Conservation (phyloP, 2,797 vertebrate genomes). For the Dendrocincla tyrannina region DNA sequence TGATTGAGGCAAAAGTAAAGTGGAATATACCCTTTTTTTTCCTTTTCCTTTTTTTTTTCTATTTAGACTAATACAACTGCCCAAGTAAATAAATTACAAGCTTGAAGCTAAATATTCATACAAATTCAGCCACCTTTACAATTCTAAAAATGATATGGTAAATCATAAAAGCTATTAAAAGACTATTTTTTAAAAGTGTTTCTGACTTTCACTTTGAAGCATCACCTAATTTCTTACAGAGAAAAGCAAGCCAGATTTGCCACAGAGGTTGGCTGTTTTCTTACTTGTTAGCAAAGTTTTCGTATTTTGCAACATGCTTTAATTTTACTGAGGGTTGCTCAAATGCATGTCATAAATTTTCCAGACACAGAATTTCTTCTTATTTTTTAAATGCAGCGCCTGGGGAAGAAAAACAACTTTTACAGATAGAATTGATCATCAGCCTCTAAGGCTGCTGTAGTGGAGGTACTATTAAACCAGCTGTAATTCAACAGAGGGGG, state of each 20-base stretch:
- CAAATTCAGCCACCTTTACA: neutral
- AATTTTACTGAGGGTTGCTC: neutral
- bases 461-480: neutral
- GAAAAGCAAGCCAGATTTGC: neutral
- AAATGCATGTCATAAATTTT: neutral
- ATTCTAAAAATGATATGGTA: neutral
- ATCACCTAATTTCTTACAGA: neutral
- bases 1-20: neutral
- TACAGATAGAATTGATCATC: slow-evolving; percentile 31
- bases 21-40: fast-evolving
- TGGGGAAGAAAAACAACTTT: slow-evolving; percentile 9
- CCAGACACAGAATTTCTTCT: neutral
- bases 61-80: neutral
- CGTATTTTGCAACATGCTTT: neutral
- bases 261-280: neutral
- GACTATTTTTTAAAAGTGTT: neutral
- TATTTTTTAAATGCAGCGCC: slow-evolving; percentile 7
- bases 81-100: neutral
- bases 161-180: neutral
- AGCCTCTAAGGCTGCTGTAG: neutral
- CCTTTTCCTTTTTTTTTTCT: neutral
- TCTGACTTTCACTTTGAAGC: neutral
- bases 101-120: neutral
- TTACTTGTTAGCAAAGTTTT: neutral
- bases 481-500: neutral